A percentile compares a stretch with the other conserved stretches of the same genome.
Conservation (phyloP, 2,113 vertebrate genomes). For the Psophia crepitans region DNA sequence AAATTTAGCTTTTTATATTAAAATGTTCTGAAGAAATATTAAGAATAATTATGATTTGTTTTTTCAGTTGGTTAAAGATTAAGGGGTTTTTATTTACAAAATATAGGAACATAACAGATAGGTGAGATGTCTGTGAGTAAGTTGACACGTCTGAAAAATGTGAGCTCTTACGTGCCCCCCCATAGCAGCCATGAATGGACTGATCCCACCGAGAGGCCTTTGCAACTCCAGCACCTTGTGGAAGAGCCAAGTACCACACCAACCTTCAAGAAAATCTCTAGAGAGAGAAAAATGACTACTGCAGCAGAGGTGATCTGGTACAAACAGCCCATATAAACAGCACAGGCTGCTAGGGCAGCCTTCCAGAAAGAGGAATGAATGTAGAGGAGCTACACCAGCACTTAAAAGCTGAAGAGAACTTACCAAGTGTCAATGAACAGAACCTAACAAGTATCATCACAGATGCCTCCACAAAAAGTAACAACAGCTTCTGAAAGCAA, state of each 20-base stretch:
- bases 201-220: not conserved
- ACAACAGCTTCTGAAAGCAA: not conserved
- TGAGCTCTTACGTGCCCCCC: rapidly evolving
- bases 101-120: not conserved
- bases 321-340: not conserved
- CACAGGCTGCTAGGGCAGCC: not conserved
- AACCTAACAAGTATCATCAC: not conserved
- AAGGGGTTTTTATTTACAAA: not conserved
- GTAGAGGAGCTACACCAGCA: not conserved
- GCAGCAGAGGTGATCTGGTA: not conserved
- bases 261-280: rapidly evolving
- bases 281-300: not conserved
- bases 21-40: not conserved
- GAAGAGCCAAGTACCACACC: rapidly evolving
- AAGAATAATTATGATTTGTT: not conserved
- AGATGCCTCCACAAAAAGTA: not conserved
- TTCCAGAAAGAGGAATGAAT: not conserved
- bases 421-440: not conserved
- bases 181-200: not conserved
- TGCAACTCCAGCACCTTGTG: not conserved
- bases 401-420: not conserved
- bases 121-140: not conserved
- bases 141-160: not conserved
- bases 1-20: not conserved
- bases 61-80: not conserved